Conservation (phyloP, 2,113 vertebrate species). For the Xenus cinereus region DNA sequence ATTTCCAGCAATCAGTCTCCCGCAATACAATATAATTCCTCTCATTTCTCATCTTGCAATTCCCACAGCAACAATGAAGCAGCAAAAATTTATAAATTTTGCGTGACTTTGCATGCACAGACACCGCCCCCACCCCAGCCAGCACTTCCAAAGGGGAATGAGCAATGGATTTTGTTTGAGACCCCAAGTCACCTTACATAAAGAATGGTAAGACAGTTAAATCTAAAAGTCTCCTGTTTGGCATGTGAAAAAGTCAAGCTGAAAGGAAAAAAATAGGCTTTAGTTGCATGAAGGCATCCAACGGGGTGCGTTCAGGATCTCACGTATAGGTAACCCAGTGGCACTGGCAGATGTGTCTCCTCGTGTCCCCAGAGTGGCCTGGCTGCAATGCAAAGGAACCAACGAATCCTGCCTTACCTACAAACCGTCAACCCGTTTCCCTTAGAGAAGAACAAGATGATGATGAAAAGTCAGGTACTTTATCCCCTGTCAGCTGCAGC, state of each 20-base stretch:
- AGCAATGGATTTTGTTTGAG: not conserved
- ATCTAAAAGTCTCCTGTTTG: not conserved
- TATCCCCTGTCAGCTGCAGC: not conserved
- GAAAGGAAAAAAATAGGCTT: not conserved
- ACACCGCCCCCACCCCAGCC: no score
- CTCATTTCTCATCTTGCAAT: not conserved
- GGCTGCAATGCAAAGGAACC: not conserved
- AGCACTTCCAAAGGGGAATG: not conserved
- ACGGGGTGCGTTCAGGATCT: accelerated
- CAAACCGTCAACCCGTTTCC: not conserved
- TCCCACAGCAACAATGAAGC: not conserved
- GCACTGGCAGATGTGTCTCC: not conserved
- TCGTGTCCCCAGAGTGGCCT: accelerated
- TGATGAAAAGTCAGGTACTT: not conserved
- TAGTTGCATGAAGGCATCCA: not conserved
- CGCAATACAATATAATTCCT: not conserved
- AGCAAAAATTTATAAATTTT: not conserved
- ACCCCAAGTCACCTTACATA: not conserved
- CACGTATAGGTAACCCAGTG: not conserved
- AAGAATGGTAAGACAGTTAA: not conserved
- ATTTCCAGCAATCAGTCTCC: not conserved
- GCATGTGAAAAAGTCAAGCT: not conserved
- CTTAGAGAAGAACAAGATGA: not conserved
- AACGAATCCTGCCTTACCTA: constrained; percentile 22
- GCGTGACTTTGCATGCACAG: not conserved